A percentile compares a stretch with the other conserved stretches of the same genome.
phyloP scores from a whole-genome alignment of 2,113 vertebrate genomes.

The Gorsachius goisagi region DNA sequence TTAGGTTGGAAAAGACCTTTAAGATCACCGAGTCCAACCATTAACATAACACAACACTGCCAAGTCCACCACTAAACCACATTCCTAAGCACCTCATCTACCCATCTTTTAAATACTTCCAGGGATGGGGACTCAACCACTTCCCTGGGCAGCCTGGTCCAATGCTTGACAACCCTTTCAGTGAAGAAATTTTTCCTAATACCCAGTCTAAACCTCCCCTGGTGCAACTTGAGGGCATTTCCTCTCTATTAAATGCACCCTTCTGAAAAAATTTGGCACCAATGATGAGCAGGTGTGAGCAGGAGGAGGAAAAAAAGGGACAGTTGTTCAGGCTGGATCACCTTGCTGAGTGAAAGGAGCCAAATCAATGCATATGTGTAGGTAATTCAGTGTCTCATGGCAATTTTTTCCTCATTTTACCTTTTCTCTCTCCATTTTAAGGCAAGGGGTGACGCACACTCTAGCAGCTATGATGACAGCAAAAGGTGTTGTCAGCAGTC shows the following conservation, averaged over 20 bases:
- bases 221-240: background rate
- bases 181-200: background rate
- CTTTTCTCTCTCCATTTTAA: background rate
- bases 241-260: background rate
- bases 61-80: background rate
- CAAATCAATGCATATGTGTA: background rate
- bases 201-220: background rate
- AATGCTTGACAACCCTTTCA: background rate
- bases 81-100: too few species aligned
- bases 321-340: background rate
- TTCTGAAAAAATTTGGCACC: background rate
- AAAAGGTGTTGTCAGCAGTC: background rate
- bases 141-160: background rate
- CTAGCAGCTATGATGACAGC: conserved; percentile 32
- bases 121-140: background rate
- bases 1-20: background rate
- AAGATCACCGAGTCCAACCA: background rate
- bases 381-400: background rate
- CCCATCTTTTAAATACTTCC: fast-evolving
- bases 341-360: background rate
- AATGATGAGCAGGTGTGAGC: background rate
- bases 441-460: background rate
- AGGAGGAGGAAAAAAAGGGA: background rate
- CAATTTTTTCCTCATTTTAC: background rate
- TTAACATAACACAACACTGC: background rate